Evolutionary conservation across 2,113 vertebrate genomes (phyloP).

Genomic region (Carettochelys insculpta): DNA sequence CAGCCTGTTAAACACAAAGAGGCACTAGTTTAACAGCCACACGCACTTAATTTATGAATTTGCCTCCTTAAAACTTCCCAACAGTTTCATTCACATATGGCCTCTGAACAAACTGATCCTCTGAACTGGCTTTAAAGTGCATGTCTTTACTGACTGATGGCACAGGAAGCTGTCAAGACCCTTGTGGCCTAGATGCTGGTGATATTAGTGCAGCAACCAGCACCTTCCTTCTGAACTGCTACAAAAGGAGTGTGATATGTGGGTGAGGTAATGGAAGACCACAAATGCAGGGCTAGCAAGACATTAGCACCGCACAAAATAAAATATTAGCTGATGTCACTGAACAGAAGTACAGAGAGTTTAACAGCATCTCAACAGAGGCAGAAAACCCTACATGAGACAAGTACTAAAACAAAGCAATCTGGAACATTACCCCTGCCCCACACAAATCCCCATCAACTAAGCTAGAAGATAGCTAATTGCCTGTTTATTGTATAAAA

Average conservation of each 20-base stretch:
- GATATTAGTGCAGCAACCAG: slow-evolving; percentile 38
- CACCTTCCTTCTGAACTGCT: slow-evolving; percentile 29
- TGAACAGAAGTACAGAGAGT: slow-evolving; percentile 22
- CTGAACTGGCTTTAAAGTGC: background rate
- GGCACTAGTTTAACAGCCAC: background rate
- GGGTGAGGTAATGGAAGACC: slow-evolving; percentile 35
- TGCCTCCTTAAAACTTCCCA: background rate
- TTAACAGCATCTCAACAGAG: slow-evolving; percentile 20
- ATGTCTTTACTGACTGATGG: background rate
- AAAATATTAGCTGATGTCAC: slow-evolving; percentile 21
- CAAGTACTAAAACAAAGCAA: background rate
- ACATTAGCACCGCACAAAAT: slow-evolving; percentile 37
- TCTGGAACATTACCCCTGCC: background rate
- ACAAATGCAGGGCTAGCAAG: slow-evolving; percentile 60
- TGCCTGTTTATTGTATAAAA: background rate
- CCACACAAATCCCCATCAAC: background rate
- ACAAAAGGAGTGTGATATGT: background rate
- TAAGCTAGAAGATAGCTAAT: background rate
- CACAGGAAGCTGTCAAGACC: slow-evolving; percentile 25
- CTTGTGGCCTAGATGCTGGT: slow-evolving; percentile 43
- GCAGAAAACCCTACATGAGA: background rate
- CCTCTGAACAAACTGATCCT: background rate
- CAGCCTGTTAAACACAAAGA: background rate
- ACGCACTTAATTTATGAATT: background rate
- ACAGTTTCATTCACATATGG: background rate